A percentile compares a stretch with the other conserved stretches of the same genome.
phyloP scores from a whole-genome alignment of 2,113 vertebrate species.

The Spizaetus ornatus region DNA sequence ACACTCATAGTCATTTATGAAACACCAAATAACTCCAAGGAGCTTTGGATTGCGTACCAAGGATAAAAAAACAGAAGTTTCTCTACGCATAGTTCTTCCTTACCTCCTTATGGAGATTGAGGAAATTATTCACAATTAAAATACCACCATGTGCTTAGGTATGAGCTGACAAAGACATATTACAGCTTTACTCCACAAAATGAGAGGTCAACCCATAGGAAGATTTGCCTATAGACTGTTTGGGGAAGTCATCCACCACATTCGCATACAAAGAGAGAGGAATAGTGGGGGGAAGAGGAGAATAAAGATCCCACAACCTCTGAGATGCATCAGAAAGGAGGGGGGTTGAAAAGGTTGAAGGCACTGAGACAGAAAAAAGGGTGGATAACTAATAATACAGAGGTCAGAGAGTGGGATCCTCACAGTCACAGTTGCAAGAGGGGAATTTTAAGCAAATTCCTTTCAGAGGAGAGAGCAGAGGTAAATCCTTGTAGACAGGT shows the following conservation, averaged over 20 bases:
- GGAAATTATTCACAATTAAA: background rate
- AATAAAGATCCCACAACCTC: background rate
- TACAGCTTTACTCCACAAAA: background rate
- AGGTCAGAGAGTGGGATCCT: background rate
- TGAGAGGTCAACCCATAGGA: background rate
- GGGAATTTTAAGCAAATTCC: constrained; percentile 30
- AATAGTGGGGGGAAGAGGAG: background rate
- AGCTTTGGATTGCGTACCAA: background rate
- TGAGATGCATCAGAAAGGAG: background rate
- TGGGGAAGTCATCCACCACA: background rate
- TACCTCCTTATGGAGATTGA: background rate
- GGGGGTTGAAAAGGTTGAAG: background rate
- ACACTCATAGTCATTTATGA: background rate
- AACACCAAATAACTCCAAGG: background rate
- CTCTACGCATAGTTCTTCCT: background rate
- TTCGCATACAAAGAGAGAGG: background rate
- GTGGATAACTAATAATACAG: background rate
- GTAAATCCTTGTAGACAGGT: constrained; percentile 14
- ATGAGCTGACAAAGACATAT: background rate
- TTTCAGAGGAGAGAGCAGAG: background rate
- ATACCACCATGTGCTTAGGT: background rate
- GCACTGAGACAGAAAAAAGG: background rate
- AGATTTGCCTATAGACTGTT: background rate
- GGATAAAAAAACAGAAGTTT: background rate
- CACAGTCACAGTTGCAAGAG: background rate